These are phyloP conservation scores for Lithophane ornitopus DNA, from an alignment of 2,888 invertebrate species.

Conservation along the genomic window DNA sequence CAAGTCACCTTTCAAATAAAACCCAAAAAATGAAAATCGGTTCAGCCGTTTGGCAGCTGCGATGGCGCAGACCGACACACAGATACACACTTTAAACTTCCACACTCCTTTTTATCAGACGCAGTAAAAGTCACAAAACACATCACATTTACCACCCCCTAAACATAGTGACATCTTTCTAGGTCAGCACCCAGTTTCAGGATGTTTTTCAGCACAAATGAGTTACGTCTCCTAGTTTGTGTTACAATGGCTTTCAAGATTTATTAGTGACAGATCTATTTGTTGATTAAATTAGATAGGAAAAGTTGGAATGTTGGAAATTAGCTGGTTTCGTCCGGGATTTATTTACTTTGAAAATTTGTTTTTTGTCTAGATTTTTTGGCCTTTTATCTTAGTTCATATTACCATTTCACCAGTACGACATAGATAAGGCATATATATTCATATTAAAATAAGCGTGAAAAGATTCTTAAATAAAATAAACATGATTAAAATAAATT, in stretches of 20 bases:
- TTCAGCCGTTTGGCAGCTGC: no score
- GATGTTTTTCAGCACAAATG: slow-evolving; percentile 81
- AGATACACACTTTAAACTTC: no score
- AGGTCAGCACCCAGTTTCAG: slow-evolving; percentile 79
- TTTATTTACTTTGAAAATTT: background rate
- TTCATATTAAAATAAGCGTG: background rate
- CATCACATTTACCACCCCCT: background rate
- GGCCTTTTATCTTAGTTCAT: no score
- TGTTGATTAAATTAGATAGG: slow-evolving; percentile 41
- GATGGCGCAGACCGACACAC: no score
- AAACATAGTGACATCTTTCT: slow-evolving; percentile 75
- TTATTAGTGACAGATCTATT: slow-evolving; percentile 52
- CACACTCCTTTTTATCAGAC: no score
- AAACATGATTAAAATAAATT: no score
- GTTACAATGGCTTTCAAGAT: slow-evolving; percentile 48
- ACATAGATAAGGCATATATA: no score
- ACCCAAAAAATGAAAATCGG: no score
- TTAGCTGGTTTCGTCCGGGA: slow-evolving; percentile 10
- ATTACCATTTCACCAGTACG: no score
- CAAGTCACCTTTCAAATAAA: no score
- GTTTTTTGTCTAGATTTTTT: background rate
- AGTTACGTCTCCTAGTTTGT: slow-evolving; percentile 73
- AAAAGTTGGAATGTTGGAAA: slow-evolving; percentile 22
- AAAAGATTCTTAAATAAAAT: no score
- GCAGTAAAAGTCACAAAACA: slow-evolving; percentile 6